phyloP scores from a whole-genome alignment of 2,888 invertebrate species.

The Eutolmus rufibarbis region DNA sequence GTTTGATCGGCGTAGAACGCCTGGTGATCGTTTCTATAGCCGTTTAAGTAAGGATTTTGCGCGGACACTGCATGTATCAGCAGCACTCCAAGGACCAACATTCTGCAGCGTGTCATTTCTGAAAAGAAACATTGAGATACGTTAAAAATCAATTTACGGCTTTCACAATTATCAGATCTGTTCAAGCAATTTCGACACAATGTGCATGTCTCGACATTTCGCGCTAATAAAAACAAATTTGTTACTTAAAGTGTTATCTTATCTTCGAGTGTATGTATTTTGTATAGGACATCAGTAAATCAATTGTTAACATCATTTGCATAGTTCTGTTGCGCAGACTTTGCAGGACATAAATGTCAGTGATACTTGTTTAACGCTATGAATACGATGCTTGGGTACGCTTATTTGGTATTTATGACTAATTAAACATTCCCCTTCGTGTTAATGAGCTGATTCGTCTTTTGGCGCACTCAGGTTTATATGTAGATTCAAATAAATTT shows the following conservation, averaged over 20 bases:
- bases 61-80: constrained; percentile 28
- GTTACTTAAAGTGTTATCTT: not conserved
- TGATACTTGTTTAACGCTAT: constrained; percentile 24
- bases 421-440: constrained; percentile 10
- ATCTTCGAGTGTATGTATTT: not conserved
- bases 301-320: constrained; percentile 40
- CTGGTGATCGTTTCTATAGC: constrained; percentile 44
- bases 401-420: constrained; percentile 37
- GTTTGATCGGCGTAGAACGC: constrained; percentile 41
- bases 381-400: not conserved
- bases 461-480: not conserved
- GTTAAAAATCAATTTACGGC: not conserved
- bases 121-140: constrained; percentile 9
- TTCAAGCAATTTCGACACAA: constrained; percentile 16
- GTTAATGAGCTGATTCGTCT: not conserved
- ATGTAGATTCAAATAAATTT: not conserved
- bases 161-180: constrained; percentile 27
- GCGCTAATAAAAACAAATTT: not conserved
- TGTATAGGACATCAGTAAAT: constrained; percentile 40
- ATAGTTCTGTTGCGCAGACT: not conserved
- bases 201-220: not conserved
- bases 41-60: constrained; percentile 46
- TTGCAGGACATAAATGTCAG: not conserved
- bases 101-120: constrained; percentile 43
- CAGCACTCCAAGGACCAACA: constrained; percentile 30